These are phyloP conservation scores for Semaprochilodus insignis DNA, from an alignment of 2,797 vertebrate species.

Conservation along the genomic window DNA sequence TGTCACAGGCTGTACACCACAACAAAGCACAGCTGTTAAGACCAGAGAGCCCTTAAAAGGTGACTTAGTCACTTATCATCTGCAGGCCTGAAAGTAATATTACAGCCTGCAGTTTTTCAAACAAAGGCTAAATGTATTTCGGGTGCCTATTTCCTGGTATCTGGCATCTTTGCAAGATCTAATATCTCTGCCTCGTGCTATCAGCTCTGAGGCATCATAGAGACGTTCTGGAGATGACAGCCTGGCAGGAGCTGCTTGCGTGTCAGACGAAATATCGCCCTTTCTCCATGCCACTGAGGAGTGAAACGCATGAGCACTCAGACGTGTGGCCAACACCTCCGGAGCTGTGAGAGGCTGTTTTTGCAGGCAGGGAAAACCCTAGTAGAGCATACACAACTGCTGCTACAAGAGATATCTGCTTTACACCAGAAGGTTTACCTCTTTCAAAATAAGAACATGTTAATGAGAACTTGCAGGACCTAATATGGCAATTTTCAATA, in stretches of 20 bases:
- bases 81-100: neutral
- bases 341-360: slow-evolving; percentile 6
- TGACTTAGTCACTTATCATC: neutral
- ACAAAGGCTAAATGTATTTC: neutral
- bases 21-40: neutral
- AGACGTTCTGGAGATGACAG: slow-evolving; percentile 50
- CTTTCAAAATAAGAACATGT: neutral
- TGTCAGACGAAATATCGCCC: slow-evolving; percentile 42
- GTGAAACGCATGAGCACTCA: slow-evolving; percentile 22
- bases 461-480: neutral
- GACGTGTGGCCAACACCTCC: slow-evolving; percentile 3
- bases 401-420: neutral
- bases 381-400: neutral
- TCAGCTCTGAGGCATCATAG: slow-evolving; percentile 30
- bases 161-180: neutral
- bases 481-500: no score
- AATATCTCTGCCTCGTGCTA: neutral
- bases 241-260: slow-evolving; percentile 26
- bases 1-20: neutral
- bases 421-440: neutral
- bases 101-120: neutral
- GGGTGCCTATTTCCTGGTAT: neutral
- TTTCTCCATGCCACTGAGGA: slow-evolving; percentile 22
- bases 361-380: neutral
- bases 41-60: neutral